Percentiles rank a stretch among this genome's conserved stretches.
These are phyloP conservation scores for Taphrorychus bicolor DNA, from an alignment of 2,888 invertebrate genomes.

Conservation along the genomic window DNA sequence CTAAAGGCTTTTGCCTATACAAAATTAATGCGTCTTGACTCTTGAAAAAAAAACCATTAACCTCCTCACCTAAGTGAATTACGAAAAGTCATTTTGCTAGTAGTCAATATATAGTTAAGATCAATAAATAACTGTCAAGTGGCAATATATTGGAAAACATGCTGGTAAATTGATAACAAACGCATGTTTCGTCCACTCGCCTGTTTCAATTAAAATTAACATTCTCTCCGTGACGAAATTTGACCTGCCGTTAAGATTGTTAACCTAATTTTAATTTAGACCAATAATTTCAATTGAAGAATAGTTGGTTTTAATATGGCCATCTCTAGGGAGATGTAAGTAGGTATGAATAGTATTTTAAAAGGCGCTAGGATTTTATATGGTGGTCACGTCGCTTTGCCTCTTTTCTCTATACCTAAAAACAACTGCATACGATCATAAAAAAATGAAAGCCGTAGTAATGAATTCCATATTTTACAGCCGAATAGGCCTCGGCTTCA, in stretches of 20 bases:
- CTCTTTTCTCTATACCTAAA: too few species aligned
- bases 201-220: slow-evolving; percentile 3
- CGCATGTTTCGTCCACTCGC: neutral
- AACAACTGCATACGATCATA: neutral
- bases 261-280: slow-evolving; percentile 32
- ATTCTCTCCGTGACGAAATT: slow-evolving; percentile 10
- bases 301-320: neutral
- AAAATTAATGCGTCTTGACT: too few species aligned
- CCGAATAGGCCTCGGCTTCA: neutral
- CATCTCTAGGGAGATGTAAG: too few species aligned
- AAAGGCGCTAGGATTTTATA: too few species aligned
- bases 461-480: slow-evolving; percentile 11
- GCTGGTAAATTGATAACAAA: too few species aligned
- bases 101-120: neutral
- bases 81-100: neutral
- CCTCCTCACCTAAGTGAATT: too few species aligned
- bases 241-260: slow-evolving; percentile 28
- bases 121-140: neutral
- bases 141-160: too few species aligned
- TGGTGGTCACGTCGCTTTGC: too few species aligned
- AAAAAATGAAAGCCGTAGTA: neutral
- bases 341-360: too few species aligned
- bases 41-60: too few species aligned
- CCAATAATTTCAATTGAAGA: slow-evolving; percentile 24
- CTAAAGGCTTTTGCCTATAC: too few species aligned